A percentile compares a stretch with the other conserved stretches of the same genome.
Conservation (phyloP, 2,113 vertebrate species). For the Penelope pileata region DNA sequence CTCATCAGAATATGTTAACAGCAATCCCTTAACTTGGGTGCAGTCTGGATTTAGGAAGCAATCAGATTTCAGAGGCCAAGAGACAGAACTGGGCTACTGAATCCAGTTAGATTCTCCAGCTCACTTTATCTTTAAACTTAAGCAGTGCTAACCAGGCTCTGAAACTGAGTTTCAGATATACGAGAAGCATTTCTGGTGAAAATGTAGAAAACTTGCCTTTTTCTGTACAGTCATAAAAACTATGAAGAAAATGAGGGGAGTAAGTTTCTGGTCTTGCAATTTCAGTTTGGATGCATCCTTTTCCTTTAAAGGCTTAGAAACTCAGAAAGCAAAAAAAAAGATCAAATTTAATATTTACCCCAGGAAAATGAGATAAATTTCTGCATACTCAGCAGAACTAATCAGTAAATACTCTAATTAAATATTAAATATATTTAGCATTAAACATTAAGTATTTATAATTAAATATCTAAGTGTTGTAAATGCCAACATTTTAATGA, state of each 20-base stretch:
- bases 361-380: background rate
- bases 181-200: background rate
- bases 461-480: background rate
- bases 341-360: background rate
- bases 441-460: background rate
- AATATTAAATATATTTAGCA: background rate
- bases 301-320: background rate
- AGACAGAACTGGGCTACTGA: background rate
- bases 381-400: background rate
- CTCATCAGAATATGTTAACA: background rate
- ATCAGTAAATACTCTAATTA: background rate
- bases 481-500: background rate
- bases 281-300: background rate
- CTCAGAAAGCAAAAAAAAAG: background rate
- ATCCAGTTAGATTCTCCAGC: too few relatives aligned
- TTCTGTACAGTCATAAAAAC: background rate
- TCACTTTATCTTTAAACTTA: background rate
- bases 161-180: background rate
- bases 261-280: background rate
- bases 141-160: background rate
- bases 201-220: background rate
- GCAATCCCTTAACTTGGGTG: rapidly evolving
- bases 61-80: background rate
- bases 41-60: background rate
- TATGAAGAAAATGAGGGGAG: background rate